A percentile compares a stretch with the other conserved stretches of the same genome.
Conservation (phyloP, 2,797 vertebrate species). For the Poeciliopsis infans region DNA sequence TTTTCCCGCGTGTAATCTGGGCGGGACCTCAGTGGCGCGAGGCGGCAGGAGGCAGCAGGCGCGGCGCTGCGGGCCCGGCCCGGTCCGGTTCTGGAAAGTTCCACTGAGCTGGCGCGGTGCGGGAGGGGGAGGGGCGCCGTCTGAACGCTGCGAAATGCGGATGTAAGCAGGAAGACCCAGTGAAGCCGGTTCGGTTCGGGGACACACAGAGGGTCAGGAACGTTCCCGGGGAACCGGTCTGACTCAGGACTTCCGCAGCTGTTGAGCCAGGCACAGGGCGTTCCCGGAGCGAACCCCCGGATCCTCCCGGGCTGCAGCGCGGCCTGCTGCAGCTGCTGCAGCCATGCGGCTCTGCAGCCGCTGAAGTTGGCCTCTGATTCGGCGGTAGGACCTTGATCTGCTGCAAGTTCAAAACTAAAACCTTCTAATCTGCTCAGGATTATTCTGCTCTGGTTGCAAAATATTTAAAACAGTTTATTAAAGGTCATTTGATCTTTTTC, state of each 20-base stretch:
- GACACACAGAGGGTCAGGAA: background rate
- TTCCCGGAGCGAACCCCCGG: background rate
- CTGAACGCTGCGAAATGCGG: background rate
- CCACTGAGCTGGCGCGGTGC: constrained; percentile 25
- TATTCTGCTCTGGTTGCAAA: too few species aligned
- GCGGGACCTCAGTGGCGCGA: background rate
- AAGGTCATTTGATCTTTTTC: too few species aligned
- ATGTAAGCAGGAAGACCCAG: background rate
- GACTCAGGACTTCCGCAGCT: background rate
- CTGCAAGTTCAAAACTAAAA: too few species aligned
- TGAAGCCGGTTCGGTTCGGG: background rate
- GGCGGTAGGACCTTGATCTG: too few species aligned
- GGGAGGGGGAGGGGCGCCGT: background rate
- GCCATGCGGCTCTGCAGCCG: too few species aligned
- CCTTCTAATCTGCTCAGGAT: too few species aligned
- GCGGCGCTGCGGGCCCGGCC: background rate
- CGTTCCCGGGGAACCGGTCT: background rate
- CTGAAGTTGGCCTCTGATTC: background rate
- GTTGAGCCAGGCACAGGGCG: background rate
- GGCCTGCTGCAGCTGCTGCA: too few species aligned
- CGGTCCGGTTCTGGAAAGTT: constrained; percentile 68
- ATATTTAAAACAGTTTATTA: too few species aligned
- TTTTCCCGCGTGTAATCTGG: background rate
- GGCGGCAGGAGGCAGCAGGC: background rate
- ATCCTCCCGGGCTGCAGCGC: background rate